Evolutionary conservation across 2,888 invertebrate genomes (phyloP).

Genomic region (Stramonita haemastoma): DNA sequence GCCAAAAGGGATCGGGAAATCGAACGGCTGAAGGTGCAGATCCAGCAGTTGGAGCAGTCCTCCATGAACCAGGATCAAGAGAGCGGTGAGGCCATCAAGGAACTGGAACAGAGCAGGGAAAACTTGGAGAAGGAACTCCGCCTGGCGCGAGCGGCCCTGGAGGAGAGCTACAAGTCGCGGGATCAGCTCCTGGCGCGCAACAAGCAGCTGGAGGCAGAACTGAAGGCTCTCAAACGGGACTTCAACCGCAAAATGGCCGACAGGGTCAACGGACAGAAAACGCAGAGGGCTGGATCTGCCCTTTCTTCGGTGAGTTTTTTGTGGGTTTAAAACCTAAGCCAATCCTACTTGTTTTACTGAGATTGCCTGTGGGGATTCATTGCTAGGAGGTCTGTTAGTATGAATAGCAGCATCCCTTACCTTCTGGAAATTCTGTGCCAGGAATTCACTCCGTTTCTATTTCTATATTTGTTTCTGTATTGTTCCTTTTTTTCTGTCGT

Average conservation of each 20-base stretch:
- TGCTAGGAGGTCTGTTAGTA: too few species aligned
- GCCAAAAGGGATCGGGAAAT: slow-evolving; percentile 62
- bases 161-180: slow-evolving; percentile 63
- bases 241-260: slow-evolving; percentile 66
- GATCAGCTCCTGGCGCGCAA: slow-evolving; percentile 63
- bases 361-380: too few species aligned
- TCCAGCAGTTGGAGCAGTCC: slow-evolving; percentile 60
- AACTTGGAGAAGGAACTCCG: slow-evolving; percentile 63
- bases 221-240: slow-evolving; percentile 65
- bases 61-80: slow-evolving; percentile 59
- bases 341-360: too few species aligned
- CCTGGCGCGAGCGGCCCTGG: slow-evolving; percentile 62
- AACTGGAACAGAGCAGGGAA: slow-evolving; percentile 62
- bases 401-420: too few species aligned
- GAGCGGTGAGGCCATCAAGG: slow-evolving; percentile 55
- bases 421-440: too few species aligned
- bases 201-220: slow-evolving; percentile 70
- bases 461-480: too few species aligned
- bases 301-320: slow-evolving; percentile 19
- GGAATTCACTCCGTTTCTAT: too few species aligned
- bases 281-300: neutral
- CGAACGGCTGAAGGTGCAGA: slow-evolving; percentile 58
- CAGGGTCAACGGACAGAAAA: slow-evolving; percentile 49
- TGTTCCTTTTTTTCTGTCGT: too few species aligned
- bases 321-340: neutral